Evolutionary conservation across 2,113 vertebrate genomes (phyloP).

Genomic region (Ciconia boyciana): DNA sequence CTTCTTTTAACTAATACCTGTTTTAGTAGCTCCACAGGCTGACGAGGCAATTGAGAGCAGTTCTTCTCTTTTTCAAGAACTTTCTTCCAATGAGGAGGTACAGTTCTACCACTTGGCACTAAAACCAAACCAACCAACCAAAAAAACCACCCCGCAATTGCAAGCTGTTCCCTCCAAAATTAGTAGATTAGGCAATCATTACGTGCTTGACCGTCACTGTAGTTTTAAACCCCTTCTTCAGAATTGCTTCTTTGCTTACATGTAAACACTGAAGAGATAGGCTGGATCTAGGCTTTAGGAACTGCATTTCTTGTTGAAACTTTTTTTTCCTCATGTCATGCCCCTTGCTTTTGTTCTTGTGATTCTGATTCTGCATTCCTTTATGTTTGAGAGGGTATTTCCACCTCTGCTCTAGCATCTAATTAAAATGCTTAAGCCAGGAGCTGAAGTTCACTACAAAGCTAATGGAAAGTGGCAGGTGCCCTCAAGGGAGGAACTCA

Average conservation of each 20-base stretch:
- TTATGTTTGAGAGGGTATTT: neutral
- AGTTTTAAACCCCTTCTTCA: neutral
- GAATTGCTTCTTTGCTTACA: neutral
- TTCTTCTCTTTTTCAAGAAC: neutral
- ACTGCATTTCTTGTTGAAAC: neutral
- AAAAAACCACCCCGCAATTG: neutral
- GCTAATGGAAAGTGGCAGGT: neutral
- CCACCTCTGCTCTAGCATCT: neutral
- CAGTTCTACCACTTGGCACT: neutral
- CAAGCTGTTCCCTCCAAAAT: neutral
- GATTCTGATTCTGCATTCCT: neutral
- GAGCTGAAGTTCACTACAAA: neutral
- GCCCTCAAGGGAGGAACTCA: neutral
- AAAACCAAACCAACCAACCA: neutral
- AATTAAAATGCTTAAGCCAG: neutral
- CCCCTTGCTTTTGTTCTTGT: neutral
- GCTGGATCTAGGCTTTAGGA: neutral
- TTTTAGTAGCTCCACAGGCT: neutral
- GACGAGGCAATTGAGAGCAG: neutral
- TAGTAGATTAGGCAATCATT: neutral
- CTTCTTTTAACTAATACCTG: neutral
- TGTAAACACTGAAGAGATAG: neutral
- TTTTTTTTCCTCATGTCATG: neutral
- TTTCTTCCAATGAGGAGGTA: neutral
- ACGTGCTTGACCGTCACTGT: neutral